phyloP scores from a whole-genome alignment of 2,113 vertebrate genomes.

The Gallinago undulata region DNA sequence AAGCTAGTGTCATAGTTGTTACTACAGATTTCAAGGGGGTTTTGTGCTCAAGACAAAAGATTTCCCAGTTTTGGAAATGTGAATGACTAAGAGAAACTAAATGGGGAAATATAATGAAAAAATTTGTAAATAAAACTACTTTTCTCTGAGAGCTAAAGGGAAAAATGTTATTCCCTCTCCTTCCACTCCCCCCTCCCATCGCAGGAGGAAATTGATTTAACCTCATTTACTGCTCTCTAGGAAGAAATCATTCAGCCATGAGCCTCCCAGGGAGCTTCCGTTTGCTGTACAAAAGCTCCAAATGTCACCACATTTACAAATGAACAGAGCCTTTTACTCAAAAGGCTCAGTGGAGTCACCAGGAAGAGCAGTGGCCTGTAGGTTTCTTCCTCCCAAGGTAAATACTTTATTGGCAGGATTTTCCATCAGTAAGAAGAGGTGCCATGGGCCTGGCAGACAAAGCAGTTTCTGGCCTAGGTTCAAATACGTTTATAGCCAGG shows the following conservation, averaged over 20 bases:
- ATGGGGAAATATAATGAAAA: not conserved
- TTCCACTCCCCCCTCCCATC: not conserved
- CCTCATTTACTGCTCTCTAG: slow-evolving; percentile 72
- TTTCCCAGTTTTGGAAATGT: not conserved
- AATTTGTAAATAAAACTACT: not conserved
- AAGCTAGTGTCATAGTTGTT: not conserved
- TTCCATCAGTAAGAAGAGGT: not conserved
- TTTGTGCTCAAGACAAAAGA: not conserved
- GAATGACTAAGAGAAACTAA: not conserved
- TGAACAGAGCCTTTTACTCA: slow-evolving; percentile 59
- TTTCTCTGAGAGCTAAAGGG: not conserved
- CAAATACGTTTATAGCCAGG: not conserved
- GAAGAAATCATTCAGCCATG: slow-evolving; percentile 63
- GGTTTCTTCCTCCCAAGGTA: slow-evolving; percentile 7
- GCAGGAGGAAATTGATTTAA: slow-evolving; percentile 62
- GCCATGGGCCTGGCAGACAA: not conserved
- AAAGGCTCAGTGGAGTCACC: slow-evolving; percentile 23
- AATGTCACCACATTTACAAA: slow-evolving; percentile 76
- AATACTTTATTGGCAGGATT: slow-evolving; percentile 24
- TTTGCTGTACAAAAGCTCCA: slow-evolving; percentile 67
- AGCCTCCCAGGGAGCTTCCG: slow-evolving; percentile 63
- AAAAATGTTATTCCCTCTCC: not conserved
- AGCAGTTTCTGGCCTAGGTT: not conserved
- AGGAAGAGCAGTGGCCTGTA: not conserved
- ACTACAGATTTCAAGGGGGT: not conserved